Evolutionary conservation across 2,888 invertebrate species (phyloP).

Genomic region (Aporophyla lueneburgensis): DNA sequence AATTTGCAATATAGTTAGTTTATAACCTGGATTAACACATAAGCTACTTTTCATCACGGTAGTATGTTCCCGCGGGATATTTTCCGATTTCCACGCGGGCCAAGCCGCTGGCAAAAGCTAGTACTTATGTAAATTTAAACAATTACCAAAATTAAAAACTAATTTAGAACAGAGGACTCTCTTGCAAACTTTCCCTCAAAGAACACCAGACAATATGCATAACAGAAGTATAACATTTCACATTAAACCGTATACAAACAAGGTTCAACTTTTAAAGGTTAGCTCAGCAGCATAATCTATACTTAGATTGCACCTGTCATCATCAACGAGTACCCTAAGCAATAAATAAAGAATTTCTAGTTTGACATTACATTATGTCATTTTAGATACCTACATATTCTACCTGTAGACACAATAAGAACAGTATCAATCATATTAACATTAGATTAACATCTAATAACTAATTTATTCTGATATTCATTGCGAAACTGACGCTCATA

Average conservation of each 20-base stretch:
- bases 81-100: no score
- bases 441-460: constrained; percentile 8
- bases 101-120: no score
- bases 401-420: neutral
- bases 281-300: neutral
- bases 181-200: no score
- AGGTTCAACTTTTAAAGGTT: neutral
- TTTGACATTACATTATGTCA: neutral
- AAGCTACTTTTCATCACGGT: no score
- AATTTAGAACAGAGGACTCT: no score
- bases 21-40: no score
- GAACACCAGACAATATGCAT: no score
- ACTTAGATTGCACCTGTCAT: neutral
- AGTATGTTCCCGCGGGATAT: no score
- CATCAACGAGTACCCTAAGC: neutral
- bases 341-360: neutral
- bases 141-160: no score
- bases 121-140: no score
- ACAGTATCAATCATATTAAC: neutral
- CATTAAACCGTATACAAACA: neutral
- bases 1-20: no score
- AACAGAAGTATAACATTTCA: neutral
- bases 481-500: constrained; percentile 6
- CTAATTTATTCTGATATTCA: constrained; percentile 8
- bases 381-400: neutral